Evolutionary conservation across 2,113 vertebrate species (phyloP).

Genomic region (Taurulus bubalis): DNA sequence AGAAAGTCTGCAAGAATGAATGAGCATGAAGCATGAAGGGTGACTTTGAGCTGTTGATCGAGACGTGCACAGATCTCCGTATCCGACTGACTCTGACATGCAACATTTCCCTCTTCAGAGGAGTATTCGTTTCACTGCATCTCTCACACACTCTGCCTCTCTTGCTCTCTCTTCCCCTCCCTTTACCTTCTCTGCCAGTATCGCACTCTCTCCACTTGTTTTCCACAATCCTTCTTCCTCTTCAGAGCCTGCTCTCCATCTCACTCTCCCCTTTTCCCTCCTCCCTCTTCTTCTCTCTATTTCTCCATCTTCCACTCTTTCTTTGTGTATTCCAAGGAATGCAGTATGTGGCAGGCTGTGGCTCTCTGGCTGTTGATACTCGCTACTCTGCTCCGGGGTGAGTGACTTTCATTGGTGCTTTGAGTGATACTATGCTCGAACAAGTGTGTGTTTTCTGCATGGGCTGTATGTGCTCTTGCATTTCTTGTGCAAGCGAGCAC

Average conservation of each 20-base stretch:
- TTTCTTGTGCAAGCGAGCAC: background rate
- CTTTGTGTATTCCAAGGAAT: conserved; percentile 58
- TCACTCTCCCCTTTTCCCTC: conserved; percentile 29
- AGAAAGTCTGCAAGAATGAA: conserved; percentile 22
- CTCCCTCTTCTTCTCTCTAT: conserved; percentile 28
- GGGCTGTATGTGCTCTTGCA: conserved; percentile 26
- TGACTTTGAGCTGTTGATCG: conserved; percentile 22
- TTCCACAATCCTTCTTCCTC: conserved; percentile 39
- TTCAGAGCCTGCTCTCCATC: background rate
- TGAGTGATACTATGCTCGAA: conserved; percentile 28
- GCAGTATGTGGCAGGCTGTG: conserved; percentile 74
- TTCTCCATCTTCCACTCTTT: conserved; percentile 41
- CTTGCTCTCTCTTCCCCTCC: conserved; percentile 29
- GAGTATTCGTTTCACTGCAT: conserved; percentile 56
- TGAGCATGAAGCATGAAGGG: conserved; percentile 22
- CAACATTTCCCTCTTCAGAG: conserved; percentile 32
- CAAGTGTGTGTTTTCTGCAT: conserved; percentile 48
- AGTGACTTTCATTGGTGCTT: conserved; percentile 66
- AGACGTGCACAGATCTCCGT: background rate
- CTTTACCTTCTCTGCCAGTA: conserved; percentile 37
- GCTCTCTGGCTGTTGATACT: conserved; percentile 72
- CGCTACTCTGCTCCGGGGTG: conserved; percentile 75
- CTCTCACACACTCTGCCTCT: conserved; percentile 50
- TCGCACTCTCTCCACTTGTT: conserved; percentile 50
- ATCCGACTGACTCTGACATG: conserved; percentile 34